Conservation (phyloP, 1,140 invertebrate genomes). For the Trichogramma pretiosum region DNA sequence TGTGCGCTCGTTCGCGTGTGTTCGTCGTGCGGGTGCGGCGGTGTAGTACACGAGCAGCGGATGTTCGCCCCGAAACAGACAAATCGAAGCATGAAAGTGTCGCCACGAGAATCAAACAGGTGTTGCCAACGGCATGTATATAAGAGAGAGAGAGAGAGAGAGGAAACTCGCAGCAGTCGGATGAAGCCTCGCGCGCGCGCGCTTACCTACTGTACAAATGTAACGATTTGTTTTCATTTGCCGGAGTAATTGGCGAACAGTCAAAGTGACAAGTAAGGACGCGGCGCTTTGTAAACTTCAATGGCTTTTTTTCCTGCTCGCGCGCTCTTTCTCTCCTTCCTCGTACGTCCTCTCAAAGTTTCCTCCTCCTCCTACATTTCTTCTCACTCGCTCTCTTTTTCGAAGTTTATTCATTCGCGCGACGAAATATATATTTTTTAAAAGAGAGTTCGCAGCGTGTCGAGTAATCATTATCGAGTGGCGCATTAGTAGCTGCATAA, state of each 20-base stretch:
- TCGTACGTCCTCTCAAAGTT: neutral
- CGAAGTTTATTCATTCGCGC: neutral
- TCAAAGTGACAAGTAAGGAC: too few species aligned
- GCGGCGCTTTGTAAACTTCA: too few species aligned
- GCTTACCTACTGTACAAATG: constrained; percentile 33
- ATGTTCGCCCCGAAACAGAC: constrained; percentile 32
- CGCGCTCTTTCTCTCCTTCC: constrained; percentile 1
- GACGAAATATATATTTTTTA: neutral
- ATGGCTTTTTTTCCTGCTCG: constrained; percentile 22
- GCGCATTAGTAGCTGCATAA: too few species aligned
- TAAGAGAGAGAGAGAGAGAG: neutral
- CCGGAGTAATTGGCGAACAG: neutral
- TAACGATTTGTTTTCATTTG: constrained; percentile 43
- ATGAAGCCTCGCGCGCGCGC: constrained; percentile 21
- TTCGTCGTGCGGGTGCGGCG: too few species aligned
- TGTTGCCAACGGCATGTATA: constrained; percentile 15
- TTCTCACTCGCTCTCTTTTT: neutral
- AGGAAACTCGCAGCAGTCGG: constrained; percentile 16
- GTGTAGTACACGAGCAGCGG: too few species aligned
- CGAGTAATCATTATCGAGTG: too few species aligned
- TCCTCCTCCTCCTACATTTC: neutral
- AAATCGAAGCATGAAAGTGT: constrained; percentile 26
- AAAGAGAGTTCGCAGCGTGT: too few species aligned
- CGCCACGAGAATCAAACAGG: constrained; percentile 31
- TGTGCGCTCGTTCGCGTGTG: too few species aligned